Evolutionary conservation across 1,140 invertebrate species (phyloP).

Genomic region (Calephelis virginiensis): DNA sequence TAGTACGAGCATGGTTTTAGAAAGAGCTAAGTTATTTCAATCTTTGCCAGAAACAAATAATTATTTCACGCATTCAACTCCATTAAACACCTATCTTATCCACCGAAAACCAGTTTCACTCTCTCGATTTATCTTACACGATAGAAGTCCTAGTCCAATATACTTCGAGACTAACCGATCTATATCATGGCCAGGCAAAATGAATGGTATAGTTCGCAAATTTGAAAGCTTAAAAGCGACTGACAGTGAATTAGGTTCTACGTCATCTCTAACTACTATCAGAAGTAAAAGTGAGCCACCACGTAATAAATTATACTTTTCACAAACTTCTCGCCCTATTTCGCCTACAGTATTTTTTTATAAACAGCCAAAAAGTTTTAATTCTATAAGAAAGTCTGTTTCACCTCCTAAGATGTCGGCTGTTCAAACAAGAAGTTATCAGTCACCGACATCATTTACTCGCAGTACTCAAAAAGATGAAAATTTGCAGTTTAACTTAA

Average conservation of each 20-base stretch:
- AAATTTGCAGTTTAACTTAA: background rate
- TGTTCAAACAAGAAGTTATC: background rate
- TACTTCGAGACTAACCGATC: conserved; percentile 55
- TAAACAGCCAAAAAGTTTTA: conserved; percentile 55
- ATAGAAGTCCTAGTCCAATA: conserved; percentile 72
- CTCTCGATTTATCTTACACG: conserved; percentile 85
- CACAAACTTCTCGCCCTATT: conserved; percentile 68
- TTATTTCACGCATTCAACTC: conserved; percentile 72
- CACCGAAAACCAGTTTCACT: conserved; percentile 85
- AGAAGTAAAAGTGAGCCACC: conserved; percentile 79
- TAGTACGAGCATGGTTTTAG: conserved; percentile 76
- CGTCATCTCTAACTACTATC: conserved; percentile 56
- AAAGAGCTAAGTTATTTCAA: conserved; percentile 83
- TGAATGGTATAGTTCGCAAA: conserved; percentile 59
- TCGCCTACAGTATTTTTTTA: conserved; percentile 41
- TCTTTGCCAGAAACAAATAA: conserved; percentile 57
- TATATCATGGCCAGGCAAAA: conserved; percentile 73
- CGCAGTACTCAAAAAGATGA: background rate
- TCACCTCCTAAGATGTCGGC: background rate
- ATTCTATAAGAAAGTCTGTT: conserved; percentile 49
- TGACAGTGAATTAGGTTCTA: conserved; percentile 59
- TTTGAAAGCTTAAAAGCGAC: conserved; percentile 62
- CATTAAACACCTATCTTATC: conserved; percentile 81
- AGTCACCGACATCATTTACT: background rate
- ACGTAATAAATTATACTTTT: conserved; percentile 69